Evolutionary conservation across 1,140 invertebrate species (phyloP), one percentile per base, ranked within the genome.

Genomic region (Calephelis nemesis): DNA sequence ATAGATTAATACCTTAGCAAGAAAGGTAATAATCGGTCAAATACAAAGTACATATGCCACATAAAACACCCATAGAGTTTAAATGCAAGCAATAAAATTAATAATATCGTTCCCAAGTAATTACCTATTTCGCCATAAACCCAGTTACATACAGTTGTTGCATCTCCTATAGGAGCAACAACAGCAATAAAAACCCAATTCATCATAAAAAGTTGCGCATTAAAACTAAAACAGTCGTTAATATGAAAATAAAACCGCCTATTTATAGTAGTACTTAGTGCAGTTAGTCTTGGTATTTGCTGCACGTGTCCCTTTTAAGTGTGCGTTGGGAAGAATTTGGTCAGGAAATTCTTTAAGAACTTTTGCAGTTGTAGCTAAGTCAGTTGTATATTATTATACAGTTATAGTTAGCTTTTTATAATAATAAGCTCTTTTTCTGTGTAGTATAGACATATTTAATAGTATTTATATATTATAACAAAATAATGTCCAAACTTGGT

Each of bases 171-270:
- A 68, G 67, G 64, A 72, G 73, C 74, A 73, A 75, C 71, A 63
- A 49, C 13, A 64, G 79, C 70, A 81, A 83, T 87, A 87, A 88
- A 86, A 83, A 69, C 62, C 63, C 71, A 83, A 85, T 85, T 83
- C 87, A 85, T 87, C 82, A 88, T 88, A 87, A 84, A 88, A 89
- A 85, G 76, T 87, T 85, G 79, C 81, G 81, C 83, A 85, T 87
- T 80, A 84, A 79, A 75, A 78, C 76, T 82, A 74, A 84, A 86
- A 83, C 77, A 81, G 77, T 80, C 79, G 72, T 87, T 85, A 90
- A 88, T 84, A 86, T 82, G 70, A 83, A 84, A 86, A 87, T 88
- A 83, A 84, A 78, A 83, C 72, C 79, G 71, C 71, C 79, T 87
- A 84, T 89, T 87, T 84, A 83, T 88, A 88, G 81, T 81, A 78